These are phyloP conservation scores for Rhagoletis pomonella DNA, from an alignment of 1,140 invertebrate genomes.

Conservation along the genomic window DNA sequence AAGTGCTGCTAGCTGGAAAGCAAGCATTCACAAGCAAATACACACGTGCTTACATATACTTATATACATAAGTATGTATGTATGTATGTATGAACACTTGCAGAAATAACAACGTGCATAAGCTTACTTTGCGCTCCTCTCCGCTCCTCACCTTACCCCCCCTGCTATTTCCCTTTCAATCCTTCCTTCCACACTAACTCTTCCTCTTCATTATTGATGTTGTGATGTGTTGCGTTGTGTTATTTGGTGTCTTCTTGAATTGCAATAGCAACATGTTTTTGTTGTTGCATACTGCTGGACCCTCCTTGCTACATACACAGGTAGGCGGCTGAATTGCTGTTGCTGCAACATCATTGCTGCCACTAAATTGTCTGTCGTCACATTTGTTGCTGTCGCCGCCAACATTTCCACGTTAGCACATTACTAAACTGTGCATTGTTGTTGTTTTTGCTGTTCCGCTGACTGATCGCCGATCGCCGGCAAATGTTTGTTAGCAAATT, in stretches of 20 bases:
- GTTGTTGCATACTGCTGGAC: slow-evolving; percentile 51
- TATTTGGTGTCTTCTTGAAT: slow-evolving; percentile 56
- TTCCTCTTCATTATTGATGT: neutral
- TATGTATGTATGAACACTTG: neutral
- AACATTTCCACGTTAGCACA: slow-evolving; percentile 26
- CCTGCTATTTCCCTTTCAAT: neutral
- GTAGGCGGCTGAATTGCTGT: neutral
- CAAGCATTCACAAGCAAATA: neutral
- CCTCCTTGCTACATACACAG: neutral
- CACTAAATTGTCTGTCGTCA: slow-evolving; percentile 51
- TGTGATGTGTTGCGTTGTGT: neutral
- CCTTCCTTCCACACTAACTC: neutral
- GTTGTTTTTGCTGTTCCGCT: neutral
- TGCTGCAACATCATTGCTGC: slow-evolving; percentile 47
- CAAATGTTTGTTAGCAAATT: slow-evolving; percentile 49
- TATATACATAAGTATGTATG: neutral
- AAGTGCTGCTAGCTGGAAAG: slow-evolving; percentile 61
- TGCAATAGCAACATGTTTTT: slow-evolving; percentile 60
- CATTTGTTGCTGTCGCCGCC: slow-evolving; percentile 46
- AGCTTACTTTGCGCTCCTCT: neutral
- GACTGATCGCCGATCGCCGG: slow-evolving; percentile 14
- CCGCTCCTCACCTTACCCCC: neutral
- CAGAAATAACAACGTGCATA: neutral
- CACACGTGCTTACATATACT: neutral
- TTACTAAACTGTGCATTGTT: neutral